Base-by-base conservation (phyloP, 2,797 vertebrate genomes). In the Odontamblyopus rebecca region DNA sequence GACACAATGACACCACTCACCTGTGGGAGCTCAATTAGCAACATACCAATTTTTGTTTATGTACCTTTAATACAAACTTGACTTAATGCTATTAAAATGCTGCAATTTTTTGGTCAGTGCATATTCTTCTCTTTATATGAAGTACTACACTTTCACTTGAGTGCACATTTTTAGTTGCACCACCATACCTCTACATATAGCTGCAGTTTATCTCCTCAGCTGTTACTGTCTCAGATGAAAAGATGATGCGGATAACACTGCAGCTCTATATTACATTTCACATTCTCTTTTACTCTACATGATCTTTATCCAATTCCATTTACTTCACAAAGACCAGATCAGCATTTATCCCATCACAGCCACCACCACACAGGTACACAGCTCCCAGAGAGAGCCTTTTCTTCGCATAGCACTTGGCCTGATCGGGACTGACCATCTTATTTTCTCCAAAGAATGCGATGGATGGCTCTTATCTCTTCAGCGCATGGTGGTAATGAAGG, bases 341-440 rank as follows among this genome's bases (percentile, higher is more conserved):
- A 69, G 56, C 54, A 72, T 27, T 80, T 64, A 68, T 82, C 61
- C 69, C 62, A 35, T 6, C 74, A 53, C 38, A 16, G 12, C 23
- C 27, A 29, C 68, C 26, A 29, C 67, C 35, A 48, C 26, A 32
- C 60, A 32, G 6, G 62, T 71, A 56, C 32, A 78, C 68, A 68
- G 30, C 60, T 26, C 38, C 68, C 15, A 1, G 56, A 35, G 35
- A 63, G 61, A 72, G 50, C 38, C 29, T 30, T 29, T 57, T 61
- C 35, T 27, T 74, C 71, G 60, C 27, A 66, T 53, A 63, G 61
- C 57, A 60, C 60, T 64, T 9, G 16, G 5, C 16, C 48, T 61
- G 70, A 85, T 84, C 80, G 57, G 2, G 30, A 51, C 51, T 69
- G 73, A 75, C 82, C 72, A 67, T 80, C 76, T 78, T 61, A 59